Evolutionary conservation across 2,797 vertebrate genomes (phyloP).

Genomic region (Mionectes olivaceus): DNA sequence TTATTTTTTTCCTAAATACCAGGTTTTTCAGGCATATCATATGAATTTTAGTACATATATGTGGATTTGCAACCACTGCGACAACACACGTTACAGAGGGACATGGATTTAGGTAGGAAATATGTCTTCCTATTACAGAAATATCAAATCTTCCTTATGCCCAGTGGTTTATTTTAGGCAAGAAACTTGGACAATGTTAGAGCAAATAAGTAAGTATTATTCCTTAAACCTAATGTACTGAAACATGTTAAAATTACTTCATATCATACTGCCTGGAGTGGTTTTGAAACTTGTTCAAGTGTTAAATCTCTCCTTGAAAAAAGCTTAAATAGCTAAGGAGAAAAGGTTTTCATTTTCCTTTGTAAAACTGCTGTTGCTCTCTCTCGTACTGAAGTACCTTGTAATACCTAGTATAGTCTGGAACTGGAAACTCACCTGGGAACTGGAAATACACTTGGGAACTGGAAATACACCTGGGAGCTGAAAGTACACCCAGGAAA

Average conservation of each 20-base stretch:
- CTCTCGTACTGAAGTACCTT: neutral
- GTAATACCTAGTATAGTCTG: neutral
- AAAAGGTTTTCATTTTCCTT: neutral
- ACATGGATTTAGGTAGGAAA: neutral
- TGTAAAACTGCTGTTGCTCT: neutral
- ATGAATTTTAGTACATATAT: neutral
- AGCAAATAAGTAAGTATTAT: conserved; percentile 2
- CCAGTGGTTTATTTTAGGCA: conserved; percentile 8
- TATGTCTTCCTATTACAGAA: neutral
- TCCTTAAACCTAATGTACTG: conserved; percentile 46
- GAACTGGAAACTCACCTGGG: neutral
- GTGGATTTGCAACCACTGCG: neutral
- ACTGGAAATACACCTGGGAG: neutral
- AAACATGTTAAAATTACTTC: conserved; percentile 43
- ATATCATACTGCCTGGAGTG: neutral
- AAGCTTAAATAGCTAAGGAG: neutral
- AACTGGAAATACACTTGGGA: neutral
- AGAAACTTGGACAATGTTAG: neutral
- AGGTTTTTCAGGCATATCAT: neutral
- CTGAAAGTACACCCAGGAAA: neutral
- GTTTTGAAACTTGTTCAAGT: neutral
- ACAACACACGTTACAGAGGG: neutral
- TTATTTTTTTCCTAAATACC: neutral
- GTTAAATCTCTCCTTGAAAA: conserved; percentile 13
- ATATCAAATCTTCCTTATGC: neutral